Evolutionary conservation across 1,140 invertebrate genomes (phyloP), one percentile per base, ranked within the genome.

Genomic region (Drosophila murphyi): DNA sequence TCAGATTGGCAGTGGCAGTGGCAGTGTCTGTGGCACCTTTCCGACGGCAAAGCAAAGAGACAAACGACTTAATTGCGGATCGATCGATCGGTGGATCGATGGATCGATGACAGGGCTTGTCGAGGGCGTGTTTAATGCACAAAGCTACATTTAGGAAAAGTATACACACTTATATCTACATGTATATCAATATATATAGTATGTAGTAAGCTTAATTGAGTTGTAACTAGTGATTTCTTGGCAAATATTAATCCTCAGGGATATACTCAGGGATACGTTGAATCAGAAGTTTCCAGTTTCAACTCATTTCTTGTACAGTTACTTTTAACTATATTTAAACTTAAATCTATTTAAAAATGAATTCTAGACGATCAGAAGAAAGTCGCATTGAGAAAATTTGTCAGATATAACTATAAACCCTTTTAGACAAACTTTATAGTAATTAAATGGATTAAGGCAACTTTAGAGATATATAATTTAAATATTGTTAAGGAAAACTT

Each of bases 41-140:
- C 72, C 72, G 72, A 54, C 72, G 72, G 72, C 65, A 74, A 74
- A 62, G 8, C 50, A 54, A 31, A 55, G 20, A 20, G 20, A 20
- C 20, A 20, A 54, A 62, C 43, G 48, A n/a, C 12, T 70, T 54
- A 3, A 39, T 60, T 37, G 20, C 20, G 20, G 20, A 1, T 28
- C 4, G n/a, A 52, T 68, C 31, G 39, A 54, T 29, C 48, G 54
- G 31, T 54, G 39, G 35, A 10, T 3, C 10, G 10, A 7, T 29
- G 41, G 29, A 32, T 59, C 41, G 8, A 10, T 43, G 39, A 43
- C 39, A 20, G 20, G 20, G 20, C 52, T 35, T 55, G 52, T 43
- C 6, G 8, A 63, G 20, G 48, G 47, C 48, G n/a, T 41, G 28
- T n/a, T 41, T 31, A 63, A 31, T 59, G 10, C 43, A n/a, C 12